Evolutionary conservation across 1,140 invertebrate genomes (phyloP).

Genomic region (Lepeophtheirus salmonis): DNA sequence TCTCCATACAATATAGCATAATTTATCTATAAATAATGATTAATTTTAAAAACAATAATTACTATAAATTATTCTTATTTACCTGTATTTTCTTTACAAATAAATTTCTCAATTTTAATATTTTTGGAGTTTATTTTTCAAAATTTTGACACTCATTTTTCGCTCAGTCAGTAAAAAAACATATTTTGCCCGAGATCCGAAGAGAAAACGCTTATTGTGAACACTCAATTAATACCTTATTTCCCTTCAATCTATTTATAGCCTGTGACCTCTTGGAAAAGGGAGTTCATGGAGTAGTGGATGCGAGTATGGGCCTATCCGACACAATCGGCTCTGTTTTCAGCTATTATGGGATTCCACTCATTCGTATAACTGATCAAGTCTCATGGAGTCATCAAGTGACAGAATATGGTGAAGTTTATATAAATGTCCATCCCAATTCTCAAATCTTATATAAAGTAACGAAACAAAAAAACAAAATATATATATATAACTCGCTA

Average conservation of each 20-base stretch:
- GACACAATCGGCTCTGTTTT: neutral
- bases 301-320: neutral
- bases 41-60: too few species aligned
- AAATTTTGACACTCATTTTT: too few species aligned
- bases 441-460: neutral
- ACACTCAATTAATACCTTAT: too few species aligned
- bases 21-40: too few species aligned
- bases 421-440: neutral
- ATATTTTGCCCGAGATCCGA: too few species aligned
- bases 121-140: too few species aligned
- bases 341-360: neutral
- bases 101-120: too few species aligned
- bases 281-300: neutral
- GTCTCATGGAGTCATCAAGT: neutral
- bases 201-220: too few species aligned
- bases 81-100: too few species aligned
- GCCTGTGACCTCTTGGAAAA: neutral
- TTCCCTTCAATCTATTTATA: neutral
- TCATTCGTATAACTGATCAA: neutral
- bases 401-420: neutral
- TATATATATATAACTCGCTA: neutral
- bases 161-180: too few species aligned
- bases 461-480: neutral
- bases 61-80: too few species aligned
- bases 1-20: too few species aligned